A percentile compares a stretch with the other conserved stretches of the same genome.
Evolutionary conservation across 2,797 vertebrate species (phyloP).

Genomic region (Notolepis coatsorum): DNA sequence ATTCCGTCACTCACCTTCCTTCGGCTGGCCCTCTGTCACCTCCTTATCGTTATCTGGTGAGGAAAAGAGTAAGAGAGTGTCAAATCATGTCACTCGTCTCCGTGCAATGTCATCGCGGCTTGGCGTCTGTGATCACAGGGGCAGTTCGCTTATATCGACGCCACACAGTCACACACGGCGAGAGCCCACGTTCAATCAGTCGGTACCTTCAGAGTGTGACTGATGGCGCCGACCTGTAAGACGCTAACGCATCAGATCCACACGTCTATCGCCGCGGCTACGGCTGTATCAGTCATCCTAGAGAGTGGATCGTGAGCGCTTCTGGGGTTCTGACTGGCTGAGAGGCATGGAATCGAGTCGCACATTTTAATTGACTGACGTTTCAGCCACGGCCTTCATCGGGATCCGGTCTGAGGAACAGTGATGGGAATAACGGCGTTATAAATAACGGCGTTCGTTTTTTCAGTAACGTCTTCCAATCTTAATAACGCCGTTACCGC

Average conservation of each 20-base stretch:
- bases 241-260: constrained; percentile 2
- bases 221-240: constrained; percentile 11
- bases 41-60: constrained; percentile 78
- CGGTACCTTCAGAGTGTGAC: constrained; percentile 2
- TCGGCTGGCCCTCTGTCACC: constrained; percentile 68
- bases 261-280: constrained; percentile 6
- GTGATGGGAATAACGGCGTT: too few relatives aligned
- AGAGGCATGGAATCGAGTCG: too few relatives aligned
- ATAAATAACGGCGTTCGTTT: too few relatives aligned
- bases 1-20: constrained; percentile 81
- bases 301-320: too few relatives aligned
- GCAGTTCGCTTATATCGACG: constrained; percentile 13
- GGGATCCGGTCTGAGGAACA: too few relatives aligned
- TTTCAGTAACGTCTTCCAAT: too few relatives aligned
- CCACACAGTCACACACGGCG: not conserved
- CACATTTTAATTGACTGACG: too few relatives aligned
- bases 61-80: constrained; percentile 49
- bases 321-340: too few relatives aligned
- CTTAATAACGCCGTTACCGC: too few relatives aligned
- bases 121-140: constrained; percentile 38
- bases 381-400: too few relatives aligned
- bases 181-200: not conserved
- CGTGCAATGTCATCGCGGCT: constrained; percentile 43
- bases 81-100: constrained; percentile 45
- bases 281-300: constrained; percentile 19